Base-by-base conservation (phyloP, 2,797 vertebrate species). In the Nyctibius grandis region DNA sequence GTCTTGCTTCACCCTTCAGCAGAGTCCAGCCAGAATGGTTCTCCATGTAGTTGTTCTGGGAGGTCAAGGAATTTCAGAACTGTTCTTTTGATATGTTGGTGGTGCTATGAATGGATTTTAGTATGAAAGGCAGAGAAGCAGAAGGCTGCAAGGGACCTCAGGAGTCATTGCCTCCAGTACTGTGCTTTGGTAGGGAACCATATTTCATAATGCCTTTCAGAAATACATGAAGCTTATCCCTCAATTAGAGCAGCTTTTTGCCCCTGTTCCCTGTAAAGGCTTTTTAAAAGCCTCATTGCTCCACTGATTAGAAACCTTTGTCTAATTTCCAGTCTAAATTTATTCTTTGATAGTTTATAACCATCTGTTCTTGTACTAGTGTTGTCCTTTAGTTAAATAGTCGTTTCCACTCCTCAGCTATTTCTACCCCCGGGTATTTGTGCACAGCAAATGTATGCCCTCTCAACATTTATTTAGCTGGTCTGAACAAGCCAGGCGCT, bases 311-410 rank as follows among this genome's bases (percentile, higher is more conserved):
- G 93, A 96, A 95, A 91, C 89, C 92, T 96, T 96, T 91, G 92
- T 95, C 93, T 96, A 92, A 95, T 95, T 97, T 96, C 48, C 65
- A 93, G 61, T 67, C 92, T 95, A 92, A 97, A 97, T 97, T 96
- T 97, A 95, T 96, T 94, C 91, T 93, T 91, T 85, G 79, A 75
- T 89, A 91, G 85, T 96, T 95, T 85, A 81, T 95, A 96, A 91
- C 91, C 95, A 96, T 97, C 95, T 97, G 95, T 96, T 96, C 96
- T 91, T 93, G 54, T 89, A 94, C 79, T n/a, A 91, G 85, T 77
- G 88, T 94, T 89, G 95, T 96, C 92, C 87, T 96, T 96, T 89
- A 93, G 89, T 96, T 96, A 94, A 94, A 94, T 29, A 96, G 92
- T 70, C 5, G 26, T 96, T 96, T 96, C 64, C 15, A 77, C 38